Percentiles rank a stretch among this genome's conserved stretches.
These are phyloP conservation scores for Characodon lateralis DNA, from an alignment of 2,797 vertebrate species.

Conservation along the genomic window DNA sequence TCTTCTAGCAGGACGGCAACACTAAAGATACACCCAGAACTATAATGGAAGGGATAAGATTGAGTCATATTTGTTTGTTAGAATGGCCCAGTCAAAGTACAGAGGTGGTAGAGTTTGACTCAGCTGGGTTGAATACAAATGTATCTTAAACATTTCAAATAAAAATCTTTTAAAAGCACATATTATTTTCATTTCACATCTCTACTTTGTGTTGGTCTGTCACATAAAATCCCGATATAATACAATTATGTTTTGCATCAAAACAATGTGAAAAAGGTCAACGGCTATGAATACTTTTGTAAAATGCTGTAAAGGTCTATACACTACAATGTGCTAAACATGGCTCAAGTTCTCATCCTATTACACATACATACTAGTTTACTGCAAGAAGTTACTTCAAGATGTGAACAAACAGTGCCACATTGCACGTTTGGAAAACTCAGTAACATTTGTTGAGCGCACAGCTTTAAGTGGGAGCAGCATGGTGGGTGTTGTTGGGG, in stretches of 20 bases:
- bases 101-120: neutral
- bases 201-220: neutral
- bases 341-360: conserved; percentile 10
- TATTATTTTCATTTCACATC: neutral
- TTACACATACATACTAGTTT: conserved; percentile 4
- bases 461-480: conserved; percentile 70
- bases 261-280: neutral
- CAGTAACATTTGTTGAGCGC: conserved; percentile 46
- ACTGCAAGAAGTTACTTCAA: neutral
- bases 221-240: neutral
- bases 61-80: neutral
- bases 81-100: neutral
- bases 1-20: neutral
- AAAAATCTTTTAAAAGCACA: neutral
- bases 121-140: no score
- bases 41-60: neutral
- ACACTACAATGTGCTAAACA: conserved; percentile 15
- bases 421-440: conserved; percentile 52
- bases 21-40: neutral
- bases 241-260: neutral
- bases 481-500: conserved; percentile 71
- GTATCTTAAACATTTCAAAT: neutral
- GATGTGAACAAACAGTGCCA: conserved; percentile 26
- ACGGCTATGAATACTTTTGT: conserved; percentile 15
- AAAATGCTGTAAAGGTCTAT: conserved; percentile 16